Evolutionary conservation across 2,888 invertebrate species (phyloP).

Genomic region (Ectropis crepuscularia): DNA sequence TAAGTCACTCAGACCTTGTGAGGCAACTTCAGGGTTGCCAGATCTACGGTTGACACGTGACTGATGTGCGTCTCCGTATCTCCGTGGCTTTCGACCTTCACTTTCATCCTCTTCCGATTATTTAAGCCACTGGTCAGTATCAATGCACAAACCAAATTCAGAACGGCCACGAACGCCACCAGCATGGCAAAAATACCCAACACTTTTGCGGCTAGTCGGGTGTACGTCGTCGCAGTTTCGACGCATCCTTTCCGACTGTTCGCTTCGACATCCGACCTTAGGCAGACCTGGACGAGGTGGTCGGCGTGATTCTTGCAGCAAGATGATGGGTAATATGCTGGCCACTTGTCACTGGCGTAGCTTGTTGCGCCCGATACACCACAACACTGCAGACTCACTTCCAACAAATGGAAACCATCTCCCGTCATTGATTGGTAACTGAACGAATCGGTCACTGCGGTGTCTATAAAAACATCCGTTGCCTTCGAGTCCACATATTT

Average conservation of each 20-base stretch:
- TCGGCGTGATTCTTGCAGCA: constrained; percentile 4
- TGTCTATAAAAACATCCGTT: background rate
- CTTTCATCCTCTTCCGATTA: constrained; percentile 4
- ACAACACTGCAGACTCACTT: constrained; percentile 5
- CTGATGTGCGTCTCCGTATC: background rate
- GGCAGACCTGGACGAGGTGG: background rate
- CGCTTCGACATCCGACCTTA: background rate
- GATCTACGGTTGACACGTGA: background rate
- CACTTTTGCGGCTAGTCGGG: background rate
- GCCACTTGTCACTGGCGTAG: background rate
- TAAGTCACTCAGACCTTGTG: background rate
- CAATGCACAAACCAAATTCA: constrained; percentile 1
- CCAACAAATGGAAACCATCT: constrained; percentile 1
- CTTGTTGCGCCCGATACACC: background rate
- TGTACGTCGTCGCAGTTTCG: background rate
- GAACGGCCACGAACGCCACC: background rate
- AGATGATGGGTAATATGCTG: background rate
- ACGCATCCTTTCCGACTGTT: constrained; percentile 3
- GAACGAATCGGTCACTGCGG: background rate
- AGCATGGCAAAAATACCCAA: background rate
- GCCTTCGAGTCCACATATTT: background rate
- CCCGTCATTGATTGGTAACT: background rate
- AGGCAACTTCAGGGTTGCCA: constrained; percentile 6
- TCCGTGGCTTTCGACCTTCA: background rate
- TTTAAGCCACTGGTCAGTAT: background rate